These are phyloP conservation scores for Mylabris sibirica DNA, from an alignment of 2,888 invertebrate species.

Conservation along the genomic window DNA sequence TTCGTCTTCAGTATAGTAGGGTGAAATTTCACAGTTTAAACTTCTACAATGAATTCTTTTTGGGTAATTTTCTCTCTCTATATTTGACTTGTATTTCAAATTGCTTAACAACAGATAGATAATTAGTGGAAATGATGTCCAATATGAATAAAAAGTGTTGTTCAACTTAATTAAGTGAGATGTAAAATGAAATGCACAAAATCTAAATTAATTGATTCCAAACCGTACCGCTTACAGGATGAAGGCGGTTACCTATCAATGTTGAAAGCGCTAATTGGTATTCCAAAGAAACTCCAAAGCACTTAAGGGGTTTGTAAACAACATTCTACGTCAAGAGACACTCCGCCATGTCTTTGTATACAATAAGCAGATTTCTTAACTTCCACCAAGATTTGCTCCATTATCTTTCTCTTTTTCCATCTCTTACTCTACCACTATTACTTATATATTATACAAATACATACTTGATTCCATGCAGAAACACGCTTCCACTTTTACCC, in stretches of 20 bases:
- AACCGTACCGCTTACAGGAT: slow-evolving; percentile 1
- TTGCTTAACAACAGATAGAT: too few relatives aligned
- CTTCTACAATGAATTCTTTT: slow-evolving; percentile 50
- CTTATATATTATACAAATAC: not conserved
- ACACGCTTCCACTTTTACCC: not conserved
- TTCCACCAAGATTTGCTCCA: not conserved
- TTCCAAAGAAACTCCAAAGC: slow-evolving; percentile 24
- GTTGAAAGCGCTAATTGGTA: slow-evolving; percentile 24
- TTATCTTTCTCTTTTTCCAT: not conserved
- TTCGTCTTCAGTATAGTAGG: slow-evolving; percentile 52
- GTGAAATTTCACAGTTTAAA: slow-evolving; percentile 54
- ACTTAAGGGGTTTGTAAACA: slow-evolving; percentile 21
- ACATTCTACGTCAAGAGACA: slow-evolving; percentile 29
- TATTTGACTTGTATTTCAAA: too few relatives aligned
- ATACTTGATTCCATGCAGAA: slow-evolving; percentile 8
- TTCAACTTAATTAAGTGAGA: slow-evolving; percentile 38
- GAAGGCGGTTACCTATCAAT: slow-evolving; percentile 23
- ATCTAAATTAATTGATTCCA: slow-evolving; percentile 18
- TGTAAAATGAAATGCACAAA: slow-evolving; percentile 15
- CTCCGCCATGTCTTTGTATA: slow-evolving; percentile 40
- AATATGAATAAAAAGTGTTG: slow-evolving; percentile 20
- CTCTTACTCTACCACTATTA: not conserved
- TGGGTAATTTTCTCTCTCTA: slow-evolving; percentile 46
- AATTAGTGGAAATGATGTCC: not conserved
- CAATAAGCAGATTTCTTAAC: slow-evolving; percentile 41